phyloP scores from a whole-genome alignment of 2,113 vertebrate species.

The Bothrops jararaca region DNA sequence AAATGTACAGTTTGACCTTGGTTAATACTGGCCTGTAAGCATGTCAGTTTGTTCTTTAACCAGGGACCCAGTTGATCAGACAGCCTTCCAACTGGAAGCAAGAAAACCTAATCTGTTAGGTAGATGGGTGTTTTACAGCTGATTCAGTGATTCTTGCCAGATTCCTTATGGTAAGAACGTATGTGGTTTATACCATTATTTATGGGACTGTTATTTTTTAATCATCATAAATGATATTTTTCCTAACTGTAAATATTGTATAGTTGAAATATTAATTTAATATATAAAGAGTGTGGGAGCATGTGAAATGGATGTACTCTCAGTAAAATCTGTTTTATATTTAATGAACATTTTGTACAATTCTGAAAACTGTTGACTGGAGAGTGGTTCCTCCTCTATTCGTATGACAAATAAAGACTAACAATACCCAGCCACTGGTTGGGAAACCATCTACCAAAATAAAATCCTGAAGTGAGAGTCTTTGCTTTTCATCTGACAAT shows the following conservation, averaged over 20 bases:
- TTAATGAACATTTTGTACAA: constrained; percentile 58
- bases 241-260: constrained; percentile 67
- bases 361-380: constrained; percentile 21
- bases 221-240: constrained; percentile 31
- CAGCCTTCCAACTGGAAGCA: constrained; percentile 42
- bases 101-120: rapidly evolving
- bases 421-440: neutral
- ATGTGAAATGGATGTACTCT: constrained; percentile 30
- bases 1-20: rapidly evolving
- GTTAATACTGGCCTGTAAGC: neutral
- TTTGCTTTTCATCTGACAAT: neutral
- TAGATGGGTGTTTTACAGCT: neutral
- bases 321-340: constrained; percentile 52
- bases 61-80: constrained; percentile 37
- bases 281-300: constrained; percentile 58
- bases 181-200: constrained; percentile 30
- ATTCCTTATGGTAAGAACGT: neutral
- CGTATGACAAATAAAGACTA: constrained; percentile 64
- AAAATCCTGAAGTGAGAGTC: neutral
- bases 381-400: constrained; percentile 1
- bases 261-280: constrained; percentile 70
- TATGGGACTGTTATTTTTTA: constrained; percentile 24
- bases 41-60: constrained; percentile 15
- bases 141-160: neutral
- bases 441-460: neutral